Evolutionary conservation across 2,113 vertebrate genomes (phyloP).

Genomic region (Mola mola): DNA sequence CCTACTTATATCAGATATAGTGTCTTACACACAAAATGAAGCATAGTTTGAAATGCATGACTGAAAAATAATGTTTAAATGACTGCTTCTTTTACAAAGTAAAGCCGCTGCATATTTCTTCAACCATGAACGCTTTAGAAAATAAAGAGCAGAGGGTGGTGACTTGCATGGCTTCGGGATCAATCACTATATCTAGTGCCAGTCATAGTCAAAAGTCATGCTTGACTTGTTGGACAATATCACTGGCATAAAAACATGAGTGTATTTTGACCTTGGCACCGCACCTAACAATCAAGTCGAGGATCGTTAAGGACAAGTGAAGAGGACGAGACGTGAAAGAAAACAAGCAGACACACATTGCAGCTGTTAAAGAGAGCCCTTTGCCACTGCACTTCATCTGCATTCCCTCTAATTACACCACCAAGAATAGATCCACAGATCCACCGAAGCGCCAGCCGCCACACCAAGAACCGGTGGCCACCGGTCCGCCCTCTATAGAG

Average conservation of each 20-base stretch:
- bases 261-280: constrained; percentile 70
- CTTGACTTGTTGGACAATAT: constrained; percentile 39
- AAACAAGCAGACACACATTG: constrained; percentile 74
- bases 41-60: background rate
- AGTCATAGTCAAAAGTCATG: constrained; percentile 45
- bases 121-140: constrained; percentile 47
- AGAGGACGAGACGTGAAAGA: constrained; percentile 75
- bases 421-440: constrained; percentile 77
- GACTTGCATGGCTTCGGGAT: constrained; percentile 73
- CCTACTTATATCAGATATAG: no score
- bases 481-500: constrained; percentile 57
- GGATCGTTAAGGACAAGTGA: constrained; percentile 70
- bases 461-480: constrained; percentile 68
- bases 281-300: constrained; percentile 74
- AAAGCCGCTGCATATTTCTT: background rate
- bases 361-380: constrained; percentile 76
- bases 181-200: constrained; percentile 69
- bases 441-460: constrained; percentile 67
- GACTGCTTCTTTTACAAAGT: no score
- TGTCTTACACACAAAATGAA: no score
- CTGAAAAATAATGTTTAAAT: no score
- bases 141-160: constrained; percentile 74
- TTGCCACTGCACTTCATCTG: constrained; percentile 71
- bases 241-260: constrained; percentile 58
- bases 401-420: constrained; percentile 77